phyloP scores from a whole-genome alignment of 2,113 vertebrate species.

The Calypte anna region DNA sequence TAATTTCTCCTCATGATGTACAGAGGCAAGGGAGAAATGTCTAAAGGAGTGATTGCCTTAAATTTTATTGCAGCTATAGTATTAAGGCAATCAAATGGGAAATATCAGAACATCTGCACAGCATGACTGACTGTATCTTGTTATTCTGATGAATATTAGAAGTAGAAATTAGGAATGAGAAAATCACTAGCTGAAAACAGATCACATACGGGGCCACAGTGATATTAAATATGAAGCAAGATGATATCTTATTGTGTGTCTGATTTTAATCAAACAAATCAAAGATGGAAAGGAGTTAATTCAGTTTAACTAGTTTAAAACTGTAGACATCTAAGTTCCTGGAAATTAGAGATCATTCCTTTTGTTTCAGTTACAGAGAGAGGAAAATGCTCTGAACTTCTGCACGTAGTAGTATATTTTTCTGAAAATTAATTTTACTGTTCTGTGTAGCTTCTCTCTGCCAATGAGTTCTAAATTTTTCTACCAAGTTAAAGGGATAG shows the following conservation, averaged over 20 bases:
- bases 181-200: not conserved
- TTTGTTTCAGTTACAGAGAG: not conserved
- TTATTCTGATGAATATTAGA: not conserved
- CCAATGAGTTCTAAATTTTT: not conserved
- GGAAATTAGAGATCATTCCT: not conserved
- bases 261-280: not conserved
- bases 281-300: not conserved
- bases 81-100: not conserved
- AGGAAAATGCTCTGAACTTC: not conserved
- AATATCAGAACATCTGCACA: conserved; percentile 16
- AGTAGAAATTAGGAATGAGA: not conserved
- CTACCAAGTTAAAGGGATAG: not conserved
- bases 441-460: not conserved
- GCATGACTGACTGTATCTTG: not conserved
- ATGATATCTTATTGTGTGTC: not conserved
- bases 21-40: not conserved
- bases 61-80: conserved; percentile 10
- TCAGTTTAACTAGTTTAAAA: not conserved
- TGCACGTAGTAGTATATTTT: not conserved
- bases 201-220: not conserved
- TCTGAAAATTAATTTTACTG: not conserved
- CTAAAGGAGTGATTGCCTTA: not conserved
- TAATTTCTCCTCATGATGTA: conserved; percentile 16
- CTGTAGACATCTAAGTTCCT: not conserved
- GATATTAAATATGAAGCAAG: not conserved